Evolutionary conservation across 2,888 invertebrate species (phyloP), one percentile per base, ranked within the genome.

Genomic region (Pyrrhosoma nymphula): DNA sequence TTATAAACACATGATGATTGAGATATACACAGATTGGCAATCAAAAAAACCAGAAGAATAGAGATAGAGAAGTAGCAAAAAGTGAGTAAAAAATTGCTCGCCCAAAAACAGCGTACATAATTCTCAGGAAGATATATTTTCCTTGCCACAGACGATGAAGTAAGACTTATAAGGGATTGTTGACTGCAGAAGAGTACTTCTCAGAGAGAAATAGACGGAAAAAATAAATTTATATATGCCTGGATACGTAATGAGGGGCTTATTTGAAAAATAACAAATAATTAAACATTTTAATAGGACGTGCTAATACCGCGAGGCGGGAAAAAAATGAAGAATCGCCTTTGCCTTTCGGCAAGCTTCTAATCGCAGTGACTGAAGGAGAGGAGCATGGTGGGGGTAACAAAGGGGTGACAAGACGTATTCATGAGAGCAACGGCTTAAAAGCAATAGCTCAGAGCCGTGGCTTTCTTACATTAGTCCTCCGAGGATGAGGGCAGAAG

Each of bases 21-120:
- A 89, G 89, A 89, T 56, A 47, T 89, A 89, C 89, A 89, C n/a
- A 89, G 55, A 55, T 55, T 55, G 89, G 55, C 89, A 89, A 56
- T 89, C 55, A 89, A 56, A 82, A 89, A 89, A 88, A 23, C 20
- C n/a, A n/a, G n/a, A n/a, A n/a, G n/a, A 30, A 30, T 10, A 82
- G 60, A 60, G 14, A 35, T 4, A 82, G 47, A 55, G n/a, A 89
- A n/a, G 23, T 55, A 55, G 89, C 89, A 55, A 89, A 89, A 89
- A 55, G 89, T 56, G 89, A 35, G 35, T 82, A 0, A 89, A 89
- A 89, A 89, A 10, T n/a, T 55, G 47, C 18, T 88, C 47, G 60
- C 60, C 60, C n/a, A 89, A 56, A 89, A 89, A 60, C 16, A 89
- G 89, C 89, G n/a, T 89, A 26, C 47, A 56, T 56, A 55, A 56